A percentile compares a stretch with the other conserved stretches of the same genome.
Evolutionary conservation across 92 coral and sea anemone species (phyloP).

Genomic region (Micromussa lordhowensis): DNA sequence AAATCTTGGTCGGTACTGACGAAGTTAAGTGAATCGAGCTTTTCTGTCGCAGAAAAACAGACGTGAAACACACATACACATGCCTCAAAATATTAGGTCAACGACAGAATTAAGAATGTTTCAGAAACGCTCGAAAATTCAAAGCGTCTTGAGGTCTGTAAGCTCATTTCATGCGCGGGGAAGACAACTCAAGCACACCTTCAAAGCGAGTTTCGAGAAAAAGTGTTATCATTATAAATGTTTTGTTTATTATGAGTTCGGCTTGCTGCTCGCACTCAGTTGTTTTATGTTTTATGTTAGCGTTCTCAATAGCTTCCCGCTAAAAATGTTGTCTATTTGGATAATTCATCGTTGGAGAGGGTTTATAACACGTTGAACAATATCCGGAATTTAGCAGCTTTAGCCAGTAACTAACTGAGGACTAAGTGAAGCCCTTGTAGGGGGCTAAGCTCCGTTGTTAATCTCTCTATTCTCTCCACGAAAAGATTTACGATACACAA

Average conservation of each 20-base stretch:
- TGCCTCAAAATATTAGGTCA: not conserved
- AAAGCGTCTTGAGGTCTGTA: slow-evolving; percentile 24
- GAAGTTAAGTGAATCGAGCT: not conserved
- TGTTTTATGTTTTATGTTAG: slow-evolving; percentile 26
- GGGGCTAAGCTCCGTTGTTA: slow-evolving; percentile 20
- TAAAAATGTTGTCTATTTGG: slow-evolving; percentile 51
- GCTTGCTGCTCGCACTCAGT: not conserved
- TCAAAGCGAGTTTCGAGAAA: not conserved
- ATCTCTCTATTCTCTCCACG: slow-evolving; percentile 1
- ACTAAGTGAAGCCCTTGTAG: slow-evolving; percentile 5
- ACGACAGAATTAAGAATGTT: not conserved
- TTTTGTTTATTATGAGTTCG: slow-evolving; percentile 15
- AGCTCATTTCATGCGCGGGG: not conserved
- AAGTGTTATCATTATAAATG: not conserved
- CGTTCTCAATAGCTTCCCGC: slow-evolving; percentile 31
- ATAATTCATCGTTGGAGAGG: slow-evolving; percentile 50
- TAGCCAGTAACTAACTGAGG: slow-evolving; percentile 4
- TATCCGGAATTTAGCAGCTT: slow-evolving; percentile 52
- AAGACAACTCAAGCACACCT: not conserved
- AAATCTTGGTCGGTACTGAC: not conserved
- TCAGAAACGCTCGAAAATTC: slow-evolving; percentile 18
- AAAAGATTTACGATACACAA: slow-evolving; percentile 18
- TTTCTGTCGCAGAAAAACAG: too few species aligned
- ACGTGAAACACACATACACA: not conserved
- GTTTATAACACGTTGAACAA: slow-evolving; percentile 30